Base-by-base conservation (phyloP, 2,797 vertebrate genomes). In the Graptemys geographica region DNA sequence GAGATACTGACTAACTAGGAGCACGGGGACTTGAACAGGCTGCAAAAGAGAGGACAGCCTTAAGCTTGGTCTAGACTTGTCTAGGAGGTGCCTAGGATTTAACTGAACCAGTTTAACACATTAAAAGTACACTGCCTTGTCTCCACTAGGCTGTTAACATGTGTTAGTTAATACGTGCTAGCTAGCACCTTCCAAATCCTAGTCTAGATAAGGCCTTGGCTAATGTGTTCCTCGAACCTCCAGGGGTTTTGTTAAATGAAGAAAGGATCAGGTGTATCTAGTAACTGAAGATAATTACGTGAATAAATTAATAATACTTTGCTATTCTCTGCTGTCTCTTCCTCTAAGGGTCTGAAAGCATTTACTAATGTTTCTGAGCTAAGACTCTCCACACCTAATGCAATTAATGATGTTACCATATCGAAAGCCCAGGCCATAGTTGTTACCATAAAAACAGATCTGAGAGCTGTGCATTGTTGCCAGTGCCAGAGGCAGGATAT, bases 401-500 rank as follows among this genome's bases (percentile, higher is more conserved):
- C 7, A 27, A 28, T 44, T 47, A 13, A 76, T 76, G 41, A 47
- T 76, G 72, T 76, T 76, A 76, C 25, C 25, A 47, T 25, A 27
- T 44, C 11, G 1, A 76, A 47, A 76, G 72, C 37, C 65, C 23
- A 83, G 9, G 12, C 53, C 53, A 44, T 1, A 2, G 53, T 1
- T 3, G 0, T 9, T 59, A 78, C 52, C 31, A 41, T 44, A 51
- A 84, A 53, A 79, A 59, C 44, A 76, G 44, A 79, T 6, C 31
- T 27, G 6, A 10, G 81, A 47, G 44, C 41, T 44, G 44, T 28
- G 56, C 51, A 44, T n/a, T 25, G 37, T 25, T 85, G 72, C 52
- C 52, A 3, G 8, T 82, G 81, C n/a, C 76, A 78, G n/a, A 76
- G 5, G 37, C n/a, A 78, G 59, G 37, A 28, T 56, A 0, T 0